These are phyloP conservation scores for Acanthacorydalis orientalis DNA, from an alignment of 2,888 invertebrate species.

Conservation along the genomic window DNA sequence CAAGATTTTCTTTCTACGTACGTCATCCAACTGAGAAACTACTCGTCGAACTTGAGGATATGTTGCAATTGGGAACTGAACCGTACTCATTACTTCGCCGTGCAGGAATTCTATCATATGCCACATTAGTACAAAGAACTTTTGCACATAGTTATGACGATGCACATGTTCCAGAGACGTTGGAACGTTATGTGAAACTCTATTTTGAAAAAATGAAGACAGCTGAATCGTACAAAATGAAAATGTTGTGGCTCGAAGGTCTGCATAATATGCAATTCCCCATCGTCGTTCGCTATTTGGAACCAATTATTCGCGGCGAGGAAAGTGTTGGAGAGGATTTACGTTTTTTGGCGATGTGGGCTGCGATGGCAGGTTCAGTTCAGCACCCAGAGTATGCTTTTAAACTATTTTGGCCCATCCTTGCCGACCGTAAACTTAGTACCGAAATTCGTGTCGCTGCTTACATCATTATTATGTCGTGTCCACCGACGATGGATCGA, in stretches of 20 bases:
- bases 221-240: conserved; percentile 19
- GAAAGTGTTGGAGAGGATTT: conserved; percentile 18
- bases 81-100: conserved; percentile 16
- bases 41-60: conserved; percentile 20
- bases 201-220: conserved; percentile 15
- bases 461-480: conserved; percentile 24
- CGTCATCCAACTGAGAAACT: conserved; percentile 23
- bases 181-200: conserved; percentile 14
- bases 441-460: conserved; percentile 26
- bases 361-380: conserved; percentile 19
- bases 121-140: conserved; percentile 24
- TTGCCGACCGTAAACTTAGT: conserved; percentile 23
- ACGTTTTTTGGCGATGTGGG: conserved; percentile 26
- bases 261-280: conserved; percentile 27
- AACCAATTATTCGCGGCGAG: conserved; percentile 25
- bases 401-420: conserved; percentile 28
- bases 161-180: conserved; percentile 13
- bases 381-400: conserved; percentile 17
- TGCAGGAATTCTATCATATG: conserved; percentile 26
- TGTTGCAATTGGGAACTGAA: conserved; percentile 16
- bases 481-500: conserved; percentile 19
- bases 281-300: conserved; percentile 22
- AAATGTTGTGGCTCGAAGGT: conserved; percentile 27
- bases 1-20: conserved; percentile 25
- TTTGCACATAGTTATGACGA: conserved; percentile 26